These are phyloP conservation scores for Trichacis sp. DNA, from an alignment of 2,888 invertebrate species.

Conservation along the genomic window DNA sequence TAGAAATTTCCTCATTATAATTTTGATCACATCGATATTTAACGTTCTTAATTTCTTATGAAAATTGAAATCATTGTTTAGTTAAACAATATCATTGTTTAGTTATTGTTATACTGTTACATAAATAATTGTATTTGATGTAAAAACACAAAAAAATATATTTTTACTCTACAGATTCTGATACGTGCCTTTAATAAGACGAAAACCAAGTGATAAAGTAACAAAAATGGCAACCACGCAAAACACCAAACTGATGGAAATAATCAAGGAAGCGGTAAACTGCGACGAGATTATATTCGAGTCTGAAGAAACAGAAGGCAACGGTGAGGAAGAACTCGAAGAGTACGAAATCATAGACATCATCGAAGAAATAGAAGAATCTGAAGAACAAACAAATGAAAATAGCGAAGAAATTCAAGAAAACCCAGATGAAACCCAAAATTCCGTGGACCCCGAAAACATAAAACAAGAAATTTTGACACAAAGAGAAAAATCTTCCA, in stretches of 20 bases:
- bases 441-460: background rate
- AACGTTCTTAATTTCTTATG: too few relatives aligned
- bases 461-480: background rate
- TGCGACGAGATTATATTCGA: conserved; percentile 59
- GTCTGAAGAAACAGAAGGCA: conserved; percentile 51
- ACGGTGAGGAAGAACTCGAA: conserved; percentile 53
- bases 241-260: conserved; percentile 50
- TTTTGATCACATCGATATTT: too few relatives aligned
- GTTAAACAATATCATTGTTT: too few relatives aligned
- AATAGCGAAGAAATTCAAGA: background rate
- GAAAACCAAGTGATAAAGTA: too few relatives aligned
- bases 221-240: conserved; percentile 40
- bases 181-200: too few relatives aligned
- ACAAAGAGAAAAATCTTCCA: background rate
- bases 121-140: too few relatives aligned
- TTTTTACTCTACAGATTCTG: too few relatives aligned
- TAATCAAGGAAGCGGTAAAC: conserved; percentile 50
- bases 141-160: too few relatives aligned
- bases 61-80: too few relatives aligned
- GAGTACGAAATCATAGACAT: conserved; percentile 60
- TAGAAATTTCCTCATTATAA: too few relatives aligned
- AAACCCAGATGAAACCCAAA: background rate
- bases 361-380: conserved; percentile 61
- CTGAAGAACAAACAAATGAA: conserved; percentile 23
- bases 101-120: too few relatives aligned